phyloP scores from a whole-genome alignment of 2,888 invertebrate genomes.

The Therioaphis trifolii region DNA sequence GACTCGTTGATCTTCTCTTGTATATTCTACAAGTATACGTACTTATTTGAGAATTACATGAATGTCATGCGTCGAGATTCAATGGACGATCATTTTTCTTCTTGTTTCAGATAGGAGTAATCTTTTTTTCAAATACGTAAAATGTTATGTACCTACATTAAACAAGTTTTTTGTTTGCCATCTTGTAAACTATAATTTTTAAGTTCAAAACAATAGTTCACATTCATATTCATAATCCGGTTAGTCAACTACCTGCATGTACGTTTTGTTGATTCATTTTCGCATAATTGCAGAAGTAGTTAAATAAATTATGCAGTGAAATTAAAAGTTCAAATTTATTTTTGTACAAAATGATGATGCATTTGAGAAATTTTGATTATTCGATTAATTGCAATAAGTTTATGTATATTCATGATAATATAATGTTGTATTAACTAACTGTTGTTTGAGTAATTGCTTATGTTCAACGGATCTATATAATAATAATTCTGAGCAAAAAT shows the following conservation, averaged over 20 bases:
- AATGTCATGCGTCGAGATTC: background rate
- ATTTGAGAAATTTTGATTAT: slow-evolving; percentile 10
- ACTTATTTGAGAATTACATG: background rate
- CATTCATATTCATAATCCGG: slow-evolving; percentile 33
- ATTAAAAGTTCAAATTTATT: background rate
- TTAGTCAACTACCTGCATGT: slow-evolving; percentile 15
- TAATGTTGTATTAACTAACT: background rate
- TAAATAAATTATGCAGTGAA: slow-evolving; percentile 12
- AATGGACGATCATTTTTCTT: background rate
- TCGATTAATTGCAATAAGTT: background rate
- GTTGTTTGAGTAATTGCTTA: background rate
- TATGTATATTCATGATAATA: background rate
- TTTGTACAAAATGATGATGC: no score
- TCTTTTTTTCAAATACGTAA: background rate
- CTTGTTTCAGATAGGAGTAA: background rate
- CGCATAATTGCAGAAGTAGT: background rate
- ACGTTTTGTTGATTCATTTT: slow-evolving; percentile 30
- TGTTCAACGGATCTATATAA: background rate
- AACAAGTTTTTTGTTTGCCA: slow-evolving; percentile 19
- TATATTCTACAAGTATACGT: background rate
- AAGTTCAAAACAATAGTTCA: background rate
- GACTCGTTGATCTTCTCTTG: background rate
- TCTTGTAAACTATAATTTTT: background rate
- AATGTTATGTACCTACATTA: background rate
- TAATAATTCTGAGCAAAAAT: background rate